Base-by-base conservation (phyloP, 1,140 invertebrate genomes). In the Drosophila rhopaloa region DNA sequence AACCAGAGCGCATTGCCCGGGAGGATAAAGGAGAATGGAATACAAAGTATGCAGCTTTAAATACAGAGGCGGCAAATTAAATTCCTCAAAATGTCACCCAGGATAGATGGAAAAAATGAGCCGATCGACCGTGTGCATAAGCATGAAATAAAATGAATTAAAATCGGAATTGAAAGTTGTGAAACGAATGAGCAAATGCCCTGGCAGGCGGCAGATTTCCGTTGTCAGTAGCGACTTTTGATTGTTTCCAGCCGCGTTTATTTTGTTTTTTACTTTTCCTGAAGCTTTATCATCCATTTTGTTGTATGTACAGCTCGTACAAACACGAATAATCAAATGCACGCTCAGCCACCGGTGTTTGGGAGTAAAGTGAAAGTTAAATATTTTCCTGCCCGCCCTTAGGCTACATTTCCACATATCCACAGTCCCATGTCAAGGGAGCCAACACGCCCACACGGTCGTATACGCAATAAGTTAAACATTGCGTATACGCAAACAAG, bases 161-260 rank as follows among this genome's bases (percentile, higher is more conserved):
- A 77, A 70, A 77, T 70, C 63, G 27, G 55, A 67, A 54, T 54
- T 16, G 32, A 37, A 32, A 35, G 24, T 50, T 27, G 59, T 27
- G 71, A 74, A 48, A 41, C 38, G 58, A 54, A 47, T 48, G 51
- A 40, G 48, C 48, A 41, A 57, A 48, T 16, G n/a, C 29, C 54
- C 57, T 14, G 38, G 9, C 41, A 50, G 53, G 27, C 38, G 46
- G 48, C 72, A 54, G 37, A 37, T 59, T 56, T 32, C n/a, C 73
- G 75, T 77, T 77, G 75, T 77, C 74, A 77, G 75, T 70, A 61
- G 75, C 74, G 63, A 78, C 75, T 78, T 78, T 78, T 78, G 75
- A 78, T 61, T 70, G 57, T 77, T 54, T 19, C 61, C 74, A 67
- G 29, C 47, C 44, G 40, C 24, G 40, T 72, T 73, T 54, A 27